phyloP scores from a whole-genome alignment of 2,888 invertebrate species.

The Prenolepis imparis region DNA sequence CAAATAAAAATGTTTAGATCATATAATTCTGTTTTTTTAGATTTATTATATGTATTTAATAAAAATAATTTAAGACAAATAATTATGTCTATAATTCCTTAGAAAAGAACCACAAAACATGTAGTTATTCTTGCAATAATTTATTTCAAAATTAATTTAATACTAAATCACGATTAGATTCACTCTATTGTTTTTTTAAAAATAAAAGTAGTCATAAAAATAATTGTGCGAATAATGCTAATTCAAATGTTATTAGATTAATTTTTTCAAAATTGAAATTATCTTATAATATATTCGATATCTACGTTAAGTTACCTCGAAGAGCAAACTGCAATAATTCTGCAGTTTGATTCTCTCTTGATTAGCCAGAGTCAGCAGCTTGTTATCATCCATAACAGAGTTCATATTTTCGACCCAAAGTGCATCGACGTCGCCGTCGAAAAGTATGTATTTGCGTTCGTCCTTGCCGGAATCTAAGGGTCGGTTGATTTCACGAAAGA shows the following conservation, averaged over 20 bases:
- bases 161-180: neutral
- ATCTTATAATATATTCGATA: neutral
- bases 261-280: neutral
- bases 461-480: conserved; percentile 88
- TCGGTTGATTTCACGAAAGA: conserved; percentile 96
- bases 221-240: neutral
- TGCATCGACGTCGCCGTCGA: conserved; percentile 98
- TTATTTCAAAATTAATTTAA: conserved; percentile 5
- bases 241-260: neutral
- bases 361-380: conserved; percentile 95
- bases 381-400: conserved; percentile 98
- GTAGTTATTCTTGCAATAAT: neutral
- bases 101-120: neutral
- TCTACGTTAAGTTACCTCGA: conserved; percentile 89
- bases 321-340: conserved; percentile 93
- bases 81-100: neutral
- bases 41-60: neutral
- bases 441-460: conserved; percentile 94
- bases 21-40: neutral
- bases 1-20: neutral
- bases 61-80: neutral
- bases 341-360: conserved; percentile 95
- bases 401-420: conserved; percentile 99
- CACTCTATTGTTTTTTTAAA: neutral
- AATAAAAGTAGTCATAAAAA: neutral